Evolutionary conservation across 2,797 vertebrate species (phyloP).

Genomic region (Menidia menidia): DNA sequence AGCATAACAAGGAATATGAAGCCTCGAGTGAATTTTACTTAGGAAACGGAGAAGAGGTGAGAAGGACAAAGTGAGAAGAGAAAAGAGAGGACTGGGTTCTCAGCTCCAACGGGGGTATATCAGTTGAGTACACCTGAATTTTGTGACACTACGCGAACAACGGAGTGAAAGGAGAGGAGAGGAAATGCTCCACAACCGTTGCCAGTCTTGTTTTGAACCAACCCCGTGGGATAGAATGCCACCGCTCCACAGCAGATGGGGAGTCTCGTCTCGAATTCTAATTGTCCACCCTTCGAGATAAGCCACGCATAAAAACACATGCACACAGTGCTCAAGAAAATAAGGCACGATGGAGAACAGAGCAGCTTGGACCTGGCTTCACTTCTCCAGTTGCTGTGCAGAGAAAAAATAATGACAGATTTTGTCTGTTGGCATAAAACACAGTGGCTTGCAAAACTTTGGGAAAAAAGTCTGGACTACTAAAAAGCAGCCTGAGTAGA

Average conservation of each 20-base stretch:
- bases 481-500: neutral
- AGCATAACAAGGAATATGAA: conserved; percentile 72
- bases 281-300: conserved; percentile 60
- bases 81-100: conserved; percentile 4
- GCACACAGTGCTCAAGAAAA: conserved; percentile 8
- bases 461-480: neutral
- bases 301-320: conserved; percentile 40
- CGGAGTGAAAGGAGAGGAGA: conserved; percentile 7
- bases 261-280: conserved; percentile 65
- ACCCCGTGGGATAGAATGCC: conserved; percentile 52
- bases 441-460: neutral
- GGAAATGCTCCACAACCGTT: conserved; percentile 28
- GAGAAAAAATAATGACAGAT: neutral
- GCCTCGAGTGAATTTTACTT: conserved; percentile 58
- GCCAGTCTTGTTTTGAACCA: conserved; percentile 46
- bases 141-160: conserved; percentile 20
- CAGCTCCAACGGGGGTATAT: conserved; percentile 13
- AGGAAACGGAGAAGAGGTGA: neutral
- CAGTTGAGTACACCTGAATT: conserved; percentile 32
- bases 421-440: neutral
- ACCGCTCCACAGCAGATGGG: conserved; percentile 58
- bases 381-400: conserved; percentile 6
- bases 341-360: neutral
- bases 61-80: neutral
- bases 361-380: conserved; percentile 2